phyloP scores from a whole-genome alignment of 92 coral and sea anemone genomes.

The Bergia puertoricense region DNA sequence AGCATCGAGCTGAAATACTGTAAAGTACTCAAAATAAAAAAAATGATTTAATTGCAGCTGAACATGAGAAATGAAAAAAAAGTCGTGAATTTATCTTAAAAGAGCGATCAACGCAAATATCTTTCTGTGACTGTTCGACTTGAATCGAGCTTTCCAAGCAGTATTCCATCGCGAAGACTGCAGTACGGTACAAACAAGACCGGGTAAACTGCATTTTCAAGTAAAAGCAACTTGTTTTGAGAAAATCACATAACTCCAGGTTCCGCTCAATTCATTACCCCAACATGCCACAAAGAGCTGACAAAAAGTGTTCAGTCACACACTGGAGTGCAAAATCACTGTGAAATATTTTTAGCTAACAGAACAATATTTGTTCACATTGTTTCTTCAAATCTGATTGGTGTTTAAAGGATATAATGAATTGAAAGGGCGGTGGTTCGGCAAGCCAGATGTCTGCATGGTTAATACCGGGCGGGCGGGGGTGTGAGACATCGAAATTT shows the following conservation, averaged over 20 bases:
- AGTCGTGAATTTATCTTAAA: neutral
- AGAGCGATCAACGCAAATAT: neutral
- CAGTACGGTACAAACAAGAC: neutral
- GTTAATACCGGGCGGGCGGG: conserved; percentile 12
- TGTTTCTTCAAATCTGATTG: conserved; percentile 19
- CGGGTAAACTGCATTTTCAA: neutral
- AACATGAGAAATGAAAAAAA: neutral
- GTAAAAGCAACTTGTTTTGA: too few species aligned
- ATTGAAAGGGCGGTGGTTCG: conserved; percentile 37
- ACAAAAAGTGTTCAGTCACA: neutral
- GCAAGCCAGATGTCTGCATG: conserved; percentile 23
- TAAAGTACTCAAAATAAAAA: neutral
- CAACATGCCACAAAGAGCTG: neutral
- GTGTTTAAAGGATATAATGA: conserved; percentile 9
- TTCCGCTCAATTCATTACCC: neutral
- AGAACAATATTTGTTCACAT: neutral
- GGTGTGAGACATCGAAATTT: conserved; percentile 27
- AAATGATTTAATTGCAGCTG: neutral
- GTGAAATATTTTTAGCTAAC: neutral
- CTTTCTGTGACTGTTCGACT: neutral
- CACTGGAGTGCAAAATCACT: neutral
- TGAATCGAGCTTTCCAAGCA: neutral
- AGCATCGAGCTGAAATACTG: neutral
- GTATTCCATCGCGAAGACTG: neutral
- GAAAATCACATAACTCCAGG: too few species aligned